Evolutionary conservation across 1,140 invertebrate species (phyloP), one percentile per base, ranked within the genome.

Genomic region (Berghia stephanieae): DNA sequence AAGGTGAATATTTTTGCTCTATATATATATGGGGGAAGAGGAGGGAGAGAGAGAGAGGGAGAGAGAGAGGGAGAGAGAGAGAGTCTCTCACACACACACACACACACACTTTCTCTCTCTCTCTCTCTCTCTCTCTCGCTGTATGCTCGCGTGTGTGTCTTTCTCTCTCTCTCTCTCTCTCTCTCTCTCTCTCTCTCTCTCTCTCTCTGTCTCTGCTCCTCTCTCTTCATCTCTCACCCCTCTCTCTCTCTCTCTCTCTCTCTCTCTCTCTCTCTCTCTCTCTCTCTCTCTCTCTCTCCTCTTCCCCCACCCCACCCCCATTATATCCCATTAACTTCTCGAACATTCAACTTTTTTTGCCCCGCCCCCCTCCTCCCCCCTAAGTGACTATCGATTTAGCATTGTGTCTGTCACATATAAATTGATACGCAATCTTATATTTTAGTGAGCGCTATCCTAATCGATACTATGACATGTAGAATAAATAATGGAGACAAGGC

Each of bases 91-190:
- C n/a, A n/a, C n/a, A n/a, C n/a, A n/a, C n/a, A n/a, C n/a, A n/a
- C n/a, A n/a, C 73, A 40, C 38, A 43, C 60, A 63, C n/a, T 31
- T 46, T 67, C 18, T 75, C 38, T 76, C 24, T 52, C 42, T 31
- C 1, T 67, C 40, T 75, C 43, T 10, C 38, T 66, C 27, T 75
- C 34, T 68, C 42, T 70, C 38, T 21, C 16, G 67, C 63, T 34
- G 43, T 76, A 57, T 76, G 31, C 38, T n/a, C 24, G 38, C 44
- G 18, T 31, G 18, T 67, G 31, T 27, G 4, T 49, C 44, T 67
- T 21, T 49, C 8, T 67, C 4, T 70, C 5, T 70, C 5, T 70
- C 5, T 70, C 5, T 70, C n/a, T 70, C 5, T 70, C 5, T 70
- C 5, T 70, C 5, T 70, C 5, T 46, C n/a, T 70, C 5, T 46